Evolutionary conservation across 2,113 vertebrate species (phyloP).

Genomic region (Etheostoma spectabile): DNA sequence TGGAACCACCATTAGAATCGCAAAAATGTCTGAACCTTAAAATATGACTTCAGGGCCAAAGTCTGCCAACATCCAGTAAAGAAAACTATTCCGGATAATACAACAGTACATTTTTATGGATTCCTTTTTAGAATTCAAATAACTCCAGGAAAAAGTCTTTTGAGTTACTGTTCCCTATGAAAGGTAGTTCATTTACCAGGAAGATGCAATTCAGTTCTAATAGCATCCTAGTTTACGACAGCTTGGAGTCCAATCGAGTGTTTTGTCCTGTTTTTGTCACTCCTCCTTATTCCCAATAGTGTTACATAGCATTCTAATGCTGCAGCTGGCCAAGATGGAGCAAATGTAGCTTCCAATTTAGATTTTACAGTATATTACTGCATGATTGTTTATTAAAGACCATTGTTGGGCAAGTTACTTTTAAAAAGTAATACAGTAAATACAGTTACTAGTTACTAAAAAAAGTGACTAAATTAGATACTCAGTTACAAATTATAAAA

Average conservation of each 20-base stretch:
- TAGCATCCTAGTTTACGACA: neutral
- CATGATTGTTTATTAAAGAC: no score
- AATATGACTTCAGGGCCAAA: slow-evolving; percentile 43
- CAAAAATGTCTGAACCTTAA: slow-evolving; percentile 55
- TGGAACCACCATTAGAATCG: slow-evolving; percentile 42
- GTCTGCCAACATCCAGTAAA: slow-evolving; percentile 59
- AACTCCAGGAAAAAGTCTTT: slow-evolving; percentile 5
- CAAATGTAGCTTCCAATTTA: no score
- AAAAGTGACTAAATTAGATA: no score
- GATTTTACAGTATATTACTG: no score
- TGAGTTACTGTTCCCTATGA: slow-evolving; percentile 26
- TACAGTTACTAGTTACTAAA: no score
- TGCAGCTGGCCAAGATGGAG: no score
- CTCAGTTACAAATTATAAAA: no score
- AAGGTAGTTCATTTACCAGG: slow-evolving; percentile 2
- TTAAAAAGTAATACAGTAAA: no score
- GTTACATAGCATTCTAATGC: no score
- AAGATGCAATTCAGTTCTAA: neutral
- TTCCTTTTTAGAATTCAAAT: slow-evolving; percentile 41
- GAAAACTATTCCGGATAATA: slow-evolving; percentile 36
- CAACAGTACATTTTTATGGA: slow-evolving; percentile 35
- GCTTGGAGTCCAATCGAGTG: neutral
- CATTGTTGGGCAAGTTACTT: no score
- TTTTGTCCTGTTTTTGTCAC: neutral
- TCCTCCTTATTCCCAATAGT: neutral